Conservation (phyloP, 2,113 vertebrate species). For the Callionymus lyra region DNA sequence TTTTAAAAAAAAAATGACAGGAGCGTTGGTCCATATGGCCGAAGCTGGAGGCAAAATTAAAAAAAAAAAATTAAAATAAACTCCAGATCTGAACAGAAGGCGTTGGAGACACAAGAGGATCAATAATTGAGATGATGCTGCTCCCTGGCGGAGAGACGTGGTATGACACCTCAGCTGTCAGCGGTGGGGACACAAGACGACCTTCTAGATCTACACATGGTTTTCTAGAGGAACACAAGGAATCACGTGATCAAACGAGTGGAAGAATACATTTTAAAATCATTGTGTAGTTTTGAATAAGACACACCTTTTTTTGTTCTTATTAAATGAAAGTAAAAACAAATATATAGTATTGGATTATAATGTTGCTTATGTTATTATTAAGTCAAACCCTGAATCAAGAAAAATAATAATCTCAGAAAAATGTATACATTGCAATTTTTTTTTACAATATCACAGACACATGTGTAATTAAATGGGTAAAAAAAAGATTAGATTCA, state of each 20-base stretch:
- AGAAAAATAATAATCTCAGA: too few species aligned
- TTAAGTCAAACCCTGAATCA: too few species aligned
- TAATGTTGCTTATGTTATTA: too few species aligned
- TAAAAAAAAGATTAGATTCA: too few species aligned
- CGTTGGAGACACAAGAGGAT: not conserved
- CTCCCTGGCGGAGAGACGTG: conserved; percentile 48
- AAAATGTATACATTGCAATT: too few species aligned
- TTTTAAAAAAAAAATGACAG: conserved; percentile 58
- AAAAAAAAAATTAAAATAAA: too few species aligned
- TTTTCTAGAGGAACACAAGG: conserved; percentile 52
- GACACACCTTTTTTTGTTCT: too few species aligned
- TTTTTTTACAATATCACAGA: too few species aligned
- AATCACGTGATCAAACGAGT: not conserved
- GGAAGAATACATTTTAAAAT: not conserved
- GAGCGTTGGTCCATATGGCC: conserved; percentile 67
- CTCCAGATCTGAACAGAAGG: too few species aligned
- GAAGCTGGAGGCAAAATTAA: conserved; percentile 50
- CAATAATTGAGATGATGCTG: conserved; percentile 37
- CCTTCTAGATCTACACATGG: conserved; percentile 66
- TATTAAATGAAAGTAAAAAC: too few species aligned
- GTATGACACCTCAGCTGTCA: conserved; percentile 48
- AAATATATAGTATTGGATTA: not conserved
- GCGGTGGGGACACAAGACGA: conserved; percentile 56
- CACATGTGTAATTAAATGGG: too few species aligned
- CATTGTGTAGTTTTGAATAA: too few species aligned